A percentile compares a stretch with the other conserved stretches of the same genome.
Evolutionary conservation across 1,140 invertebrate species (phyloP).

Genomic region (Drosophila kikkawai): DNA sequence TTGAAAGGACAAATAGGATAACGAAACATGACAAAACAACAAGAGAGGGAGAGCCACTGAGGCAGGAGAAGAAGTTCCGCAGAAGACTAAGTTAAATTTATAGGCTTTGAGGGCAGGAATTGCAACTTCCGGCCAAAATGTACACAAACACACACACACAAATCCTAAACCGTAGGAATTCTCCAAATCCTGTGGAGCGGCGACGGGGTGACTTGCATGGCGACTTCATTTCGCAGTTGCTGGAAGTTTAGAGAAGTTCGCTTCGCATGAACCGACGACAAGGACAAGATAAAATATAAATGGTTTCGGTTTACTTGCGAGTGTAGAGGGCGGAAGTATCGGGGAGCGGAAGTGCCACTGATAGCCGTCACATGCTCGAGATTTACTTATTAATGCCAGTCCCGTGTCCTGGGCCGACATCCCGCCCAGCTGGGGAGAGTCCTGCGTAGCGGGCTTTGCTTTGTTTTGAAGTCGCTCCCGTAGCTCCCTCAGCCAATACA

Average conservation of each 20-base stretch:
- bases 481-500: conserved; percentile 12
- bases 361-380: conserved; percentile 81
- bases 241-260: conserved; percentile 74
- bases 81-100: conserved; percentile 80
- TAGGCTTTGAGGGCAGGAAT: conserved; percentile 77
- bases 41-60: conserved; percentile 25
- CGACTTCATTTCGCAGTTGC: conserved; percentile 71
- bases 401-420: conserved; percentile 57
- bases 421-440: conserved; percentile 50
- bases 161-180: conserved; percentile 17
- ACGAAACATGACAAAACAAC: conserved; percentile 54
- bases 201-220: conserved; percentile 47
- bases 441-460: conserved; percentile 44
- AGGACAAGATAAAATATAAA: conserved; percentile 81
- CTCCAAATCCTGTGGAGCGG: conserved; percentile 36
- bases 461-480: conserved; percentile 60
- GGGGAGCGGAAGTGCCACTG: conserved; percentile 71
- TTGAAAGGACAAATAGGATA: conserved; percentile 44
- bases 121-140: conserved; percentile 71
- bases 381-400: conserved; percentile 80
- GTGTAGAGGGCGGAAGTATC: conserved; percentile 20
- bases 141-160: conserved; percentile 23
- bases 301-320: conserved; percentile 64
- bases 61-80: conserved; percentile 47
- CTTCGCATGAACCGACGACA: conserved; percentile 45